These are phyloP conservation scores for Phymatocera aterrima DNA, from an alignment of 2,888 invertebrate species.

Conservation along the genomic window DNA sequence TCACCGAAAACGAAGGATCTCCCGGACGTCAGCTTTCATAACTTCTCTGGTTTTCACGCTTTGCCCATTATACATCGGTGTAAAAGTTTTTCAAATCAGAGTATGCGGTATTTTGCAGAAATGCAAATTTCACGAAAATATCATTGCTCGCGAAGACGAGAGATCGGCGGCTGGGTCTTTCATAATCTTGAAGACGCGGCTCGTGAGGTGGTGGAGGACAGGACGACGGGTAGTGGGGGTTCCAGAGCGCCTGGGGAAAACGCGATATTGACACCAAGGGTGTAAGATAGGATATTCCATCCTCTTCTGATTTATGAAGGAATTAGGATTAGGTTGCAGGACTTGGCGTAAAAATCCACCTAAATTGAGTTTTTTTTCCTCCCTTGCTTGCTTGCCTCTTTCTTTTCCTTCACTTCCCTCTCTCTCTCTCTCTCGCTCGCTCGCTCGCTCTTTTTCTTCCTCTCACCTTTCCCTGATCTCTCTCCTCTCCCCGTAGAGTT, in stretches of 20 bases:
- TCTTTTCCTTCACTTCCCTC: neutral
- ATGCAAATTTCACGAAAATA: neutral
- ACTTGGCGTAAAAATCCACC: conserved; percentile 54
- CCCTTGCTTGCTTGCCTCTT: no score
- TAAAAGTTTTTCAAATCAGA: no score
- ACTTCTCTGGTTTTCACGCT: no score
- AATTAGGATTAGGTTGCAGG: conserved; percentile 47
- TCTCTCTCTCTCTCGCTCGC: neutral
- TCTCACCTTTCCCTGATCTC: neutral
- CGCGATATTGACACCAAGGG: conserved; percentile 44
- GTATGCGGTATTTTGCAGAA: neutral
- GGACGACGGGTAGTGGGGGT: no score
- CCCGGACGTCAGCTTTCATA: neutral
- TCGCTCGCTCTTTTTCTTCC: neutral
- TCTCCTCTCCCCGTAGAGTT: conserved; percentile 11
- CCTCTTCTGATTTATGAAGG: conserved; percentile 59
- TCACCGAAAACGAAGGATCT: neutral
- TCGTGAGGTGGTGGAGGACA: neutral
- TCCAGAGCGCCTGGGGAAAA: conserved; percentile 29
- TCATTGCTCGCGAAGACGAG: neutral
- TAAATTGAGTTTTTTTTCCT: conserved; percentile 50
- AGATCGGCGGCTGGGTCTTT: neutral
- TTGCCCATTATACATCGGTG: no score
- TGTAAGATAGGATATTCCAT: conserved; percentile 44
- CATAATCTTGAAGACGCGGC: conserved; percentile 24